These are phyloP conservation scores for Plumapathes pennacea DNA, from an alignment of 92 coral and sea anemone genomes.

Conservation along the genomic window DNA sequence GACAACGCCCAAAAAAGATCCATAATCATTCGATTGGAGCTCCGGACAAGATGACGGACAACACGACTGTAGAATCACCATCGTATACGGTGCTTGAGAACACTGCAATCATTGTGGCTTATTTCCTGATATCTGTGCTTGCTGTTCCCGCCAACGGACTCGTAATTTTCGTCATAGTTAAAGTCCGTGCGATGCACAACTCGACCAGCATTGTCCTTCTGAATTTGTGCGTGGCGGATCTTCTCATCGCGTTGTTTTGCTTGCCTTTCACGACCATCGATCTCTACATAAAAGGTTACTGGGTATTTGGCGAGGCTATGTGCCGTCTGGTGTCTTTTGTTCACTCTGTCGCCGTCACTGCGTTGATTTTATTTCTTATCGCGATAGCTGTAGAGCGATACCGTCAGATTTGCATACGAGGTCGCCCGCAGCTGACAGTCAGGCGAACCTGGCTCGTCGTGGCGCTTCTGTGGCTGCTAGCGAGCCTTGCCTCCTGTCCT, in stretches of 20 bases:
- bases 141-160: constrained; percentile 68
- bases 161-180: constrained; percentile 63
- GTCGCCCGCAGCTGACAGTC: constrained; percentile 36
- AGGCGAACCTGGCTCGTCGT: constrained; percentile 28
- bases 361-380: constrained; percentile 64
- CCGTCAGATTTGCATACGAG: constrained; percentile 62
- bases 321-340: constrained; percentile 59
- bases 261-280: constrained; percentile 71
- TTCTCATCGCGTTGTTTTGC: constrained; percentile 64
- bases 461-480: constrained; percentile 53
- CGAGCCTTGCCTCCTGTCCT: constrained; percentile 48
- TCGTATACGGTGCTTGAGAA: constrained; percentile 39
- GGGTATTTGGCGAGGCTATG: constrained; percentile 77
- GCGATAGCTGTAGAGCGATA: constrained; percentile 79
- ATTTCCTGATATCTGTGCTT: constrained; percentile 41
- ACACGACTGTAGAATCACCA: no score
- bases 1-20: no score
- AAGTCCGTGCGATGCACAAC: constrained; percentile 73
- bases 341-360: constrained; percentile 55
- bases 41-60: no score
- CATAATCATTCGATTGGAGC: no score
- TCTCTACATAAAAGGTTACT: constrained; percentile 40
- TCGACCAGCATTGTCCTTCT: constrained; percentile 71
- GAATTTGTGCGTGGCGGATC: constrained; percentile 73
- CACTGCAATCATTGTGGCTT: constrained; percentile 29